Evolutionary conservation across 2,113 vertebrate species (phyloP).

Genomic region (Ceyx melanurus): DNA sequence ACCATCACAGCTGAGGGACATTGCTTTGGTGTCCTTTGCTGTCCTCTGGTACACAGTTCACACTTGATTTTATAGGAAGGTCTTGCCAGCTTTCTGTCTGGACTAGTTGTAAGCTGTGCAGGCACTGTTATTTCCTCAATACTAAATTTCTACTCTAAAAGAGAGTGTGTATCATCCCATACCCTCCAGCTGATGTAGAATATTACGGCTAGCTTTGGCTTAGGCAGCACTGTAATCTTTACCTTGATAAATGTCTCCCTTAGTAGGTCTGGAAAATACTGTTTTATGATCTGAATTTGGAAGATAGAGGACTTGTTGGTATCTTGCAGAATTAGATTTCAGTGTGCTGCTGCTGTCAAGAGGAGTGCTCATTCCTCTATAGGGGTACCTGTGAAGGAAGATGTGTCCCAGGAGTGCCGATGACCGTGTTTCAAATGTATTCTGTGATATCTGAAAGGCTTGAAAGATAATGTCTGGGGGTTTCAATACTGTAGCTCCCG

Average conservation of each 20-base stretch:
- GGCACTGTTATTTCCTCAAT: not conserved
- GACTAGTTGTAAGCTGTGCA: not conserved
- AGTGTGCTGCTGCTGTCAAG: not conserved
- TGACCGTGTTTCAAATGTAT: accelerated
- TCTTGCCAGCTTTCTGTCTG: not conserved
- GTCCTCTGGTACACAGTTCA: not conserved
- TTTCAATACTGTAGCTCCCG: accelerated
- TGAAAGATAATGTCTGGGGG: not conserved
- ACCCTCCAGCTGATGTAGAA: not conserved
- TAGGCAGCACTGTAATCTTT: not conserved
- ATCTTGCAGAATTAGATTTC: not conserved
- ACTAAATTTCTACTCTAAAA: not conserved
- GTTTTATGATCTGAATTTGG: not conserved
- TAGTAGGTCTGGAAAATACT: not conserved
- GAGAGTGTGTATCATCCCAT: not conserved
- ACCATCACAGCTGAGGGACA: not conserved
- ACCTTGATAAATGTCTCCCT: not conserved
- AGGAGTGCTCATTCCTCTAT: not conserved
- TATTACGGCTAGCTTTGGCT: not conserved
- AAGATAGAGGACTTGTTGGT: not conserved
- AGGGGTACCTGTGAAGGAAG: not conserved
- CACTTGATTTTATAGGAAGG: not conserved
- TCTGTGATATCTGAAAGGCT: not conserved
- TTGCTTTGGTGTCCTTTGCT: not conserved
- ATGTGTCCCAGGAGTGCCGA: not conserved